Evolutionary conservation across 2,888 invertebrate genomes (phyloP), one percentile per base, ranked within the genome.

Genomic region (Caenorhabditis macrosperma): DNA sequence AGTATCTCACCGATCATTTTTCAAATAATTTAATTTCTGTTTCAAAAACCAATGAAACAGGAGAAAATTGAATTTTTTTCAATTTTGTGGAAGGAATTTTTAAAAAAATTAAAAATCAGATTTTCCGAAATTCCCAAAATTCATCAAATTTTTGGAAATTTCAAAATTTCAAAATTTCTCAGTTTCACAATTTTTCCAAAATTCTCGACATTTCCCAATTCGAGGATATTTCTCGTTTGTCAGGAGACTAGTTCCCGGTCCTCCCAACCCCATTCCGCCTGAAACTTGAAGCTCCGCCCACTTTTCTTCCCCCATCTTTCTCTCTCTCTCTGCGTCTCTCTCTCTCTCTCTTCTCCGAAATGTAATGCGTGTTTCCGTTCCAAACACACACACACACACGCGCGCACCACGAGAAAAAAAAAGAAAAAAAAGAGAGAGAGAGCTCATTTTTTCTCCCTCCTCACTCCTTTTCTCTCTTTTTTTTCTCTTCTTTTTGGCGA

Each of bases 311-410:
- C 15, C 30, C 20, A 55, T 46, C 46, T 44, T n/a, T 44, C 38
- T 35, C 26, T 55, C 26, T 69, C 26, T 54, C 17, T 55, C 55
- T 44, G 9, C 22, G n/a, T 57, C 57, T 57, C 57, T 26, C 46
- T 41, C 41, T 28, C 22, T 24, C 54, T 22, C 61, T 35, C 48
- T 30, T 22, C 30, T 28, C 17, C 61, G 52, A 69, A 69, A 69
- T 63, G 54, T 71, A 71, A 71, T 71, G 61, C 71, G 63, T 64
- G 50, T 64, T 64, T 74, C 74, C 74, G 74, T 64, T 64, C 64
- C 50, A 57, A 54, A 72, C 55, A 60, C 41, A 38, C 50, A 52
- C 24, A 41, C 41, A 28, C 35, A 41, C 28, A 35, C 35, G 28
- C 38, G 22, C 15, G n/a, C n/a, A n/a, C n/a, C n/a, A n/a, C n/a